Evolutionary conservation across 2,113 vertebrate genomes (phyloP), one percentile per base, ranked within the genome.

Genomic region (Epinephelus cyanopodus): DNA sequence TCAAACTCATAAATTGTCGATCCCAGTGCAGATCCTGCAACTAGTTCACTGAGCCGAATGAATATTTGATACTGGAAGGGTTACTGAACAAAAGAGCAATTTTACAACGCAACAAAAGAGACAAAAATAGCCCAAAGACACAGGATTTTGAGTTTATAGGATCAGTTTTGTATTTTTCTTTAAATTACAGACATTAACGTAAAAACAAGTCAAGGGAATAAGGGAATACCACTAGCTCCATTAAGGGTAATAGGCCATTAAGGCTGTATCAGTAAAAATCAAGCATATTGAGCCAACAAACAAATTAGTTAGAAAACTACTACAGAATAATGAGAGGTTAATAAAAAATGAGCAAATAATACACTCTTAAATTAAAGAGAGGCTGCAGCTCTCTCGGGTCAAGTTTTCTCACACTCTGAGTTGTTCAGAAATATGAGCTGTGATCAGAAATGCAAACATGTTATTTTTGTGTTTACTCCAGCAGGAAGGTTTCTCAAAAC

Each of bases 1-100:
- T 91, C 86, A 85, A 89, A 89, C 58, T 72, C 74, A 67, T 89
- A 75, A 87, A 92, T 86, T 64, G 37, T 82, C 21, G 62, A 52
- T 73, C 77, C 54, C 45, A 29, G 25, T n/a, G 25, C 13, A 68
- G 29, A 68, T 25, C 45, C 72, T 82, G 13, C 62, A 70, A 62
- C 54, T 65, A 69, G 14, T 58, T 86, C 57, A 65, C 57, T 74
- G 42, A 75, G 50, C 67, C 53, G 48, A 18, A 77, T 42, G 45
- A 58, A 29, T 62, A 39, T 42, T 76, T 52, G 47, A 48, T 58
- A 65, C 19, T 39, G 18, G 27, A n/a, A 23, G 15, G 4, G 39
- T 80, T 54, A 48, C 68, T 67, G 48, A 62, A 69, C 27, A 14
- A 19, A 33, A 68, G 54, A 71, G 47, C 9, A 12, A 33, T 54